A percentile compares a stretch with the other conserved stretches of the same genome.
Evolutionary conservation across 2,113 vertebrate species (phyloP).

Genomic region (Nannobrachium achirus): DNA sequence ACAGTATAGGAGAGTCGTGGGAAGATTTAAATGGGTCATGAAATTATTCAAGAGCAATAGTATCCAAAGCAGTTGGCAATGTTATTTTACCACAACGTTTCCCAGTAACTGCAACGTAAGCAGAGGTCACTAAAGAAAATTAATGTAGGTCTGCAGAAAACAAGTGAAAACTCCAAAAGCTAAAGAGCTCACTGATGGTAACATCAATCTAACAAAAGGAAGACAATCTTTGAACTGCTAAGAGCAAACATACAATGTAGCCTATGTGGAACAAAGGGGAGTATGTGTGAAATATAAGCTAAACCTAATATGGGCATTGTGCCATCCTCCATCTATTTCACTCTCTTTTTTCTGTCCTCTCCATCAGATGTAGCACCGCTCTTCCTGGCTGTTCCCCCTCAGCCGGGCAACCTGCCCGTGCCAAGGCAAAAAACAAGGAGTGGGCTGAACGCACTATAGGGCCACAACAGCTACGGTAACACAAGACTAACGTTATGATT

Average conservation of each 20-base stretch:
- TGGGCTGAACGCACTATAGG: too few species aligned
- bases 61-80: not conserved
- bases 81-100: not conserved
- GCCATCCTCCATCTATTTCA: not conserved
- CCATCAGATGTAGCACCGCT: not conserved
- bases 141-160: too few species aligned
- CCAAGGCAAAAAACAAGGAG: slow-evolving; percentile 12
- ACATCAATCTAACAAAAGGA: too few species aligned
- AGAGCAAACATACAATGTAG: too few species aligned
- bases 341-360: not conserved
- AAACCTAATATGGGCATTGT: not conserved
- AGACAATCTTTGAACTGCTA: too few species aligned
- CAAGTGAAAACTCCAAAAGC: too few species aligned
- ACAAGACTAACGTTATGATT: too few species aligned
- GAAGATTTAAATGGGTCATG: not conserved
- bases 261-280: too few species aligned
- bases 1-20: not conserved
- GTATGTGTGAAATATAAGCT: not conserved
- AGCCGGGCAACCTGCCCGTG: slow-evolving; percentile 2
- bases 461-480: too few species aligned
- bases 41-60: slow-evolving; percentile 1
- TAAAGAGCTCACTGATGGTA: too few species aligned
- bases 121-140: not conserved
- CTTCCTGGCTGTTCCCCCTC: not conserved
- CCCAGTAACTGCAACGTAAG: not conserved